Base-by-base conservation (phyloP, 2,113 vertebrate genomes). In the Lagenorhynchus albirostris region DNA sequence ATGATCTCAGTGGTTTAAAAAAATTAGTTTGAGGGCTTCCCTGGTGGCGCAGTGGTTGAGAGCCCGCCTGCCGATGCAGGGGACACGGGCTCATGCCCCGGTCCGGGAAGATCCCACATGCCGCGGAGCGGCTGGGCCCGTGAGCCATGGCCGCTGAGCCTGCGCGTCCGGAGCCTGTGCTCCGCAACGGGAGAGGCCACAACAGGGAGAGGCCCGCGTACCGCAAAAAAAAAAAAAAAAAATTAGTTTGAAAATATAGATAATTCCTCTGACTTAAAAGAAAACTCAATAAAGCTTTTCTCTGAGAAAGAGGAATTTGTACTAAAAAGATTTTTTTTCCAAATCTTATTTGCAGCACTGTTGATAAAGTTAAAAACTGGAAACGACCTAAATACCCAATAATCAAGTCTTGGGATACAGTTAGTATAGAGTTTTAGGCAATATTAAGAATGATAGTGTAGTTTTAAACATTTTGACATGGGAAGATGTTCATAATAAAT, bases 401-500 rank as follows among this genome's bases (percentile, higher is more conserved):
- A 82, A 85, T 67, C 65, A 94, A 89, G 13, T 62, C 87, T 14
- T 67, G 38, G 23, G 33, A 7, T 55, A 58, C 23, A 47, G 4
- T 73, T 41, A 53, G 21, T 50, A 86, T 4, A 63, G 10, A 26
- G 17, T 73, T 74, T 93, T 63, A 33, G 25, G 4, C 11, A 68
- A 47, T 36, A 91, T 55, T 88, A 67, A 93, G 73, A 85, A 71
- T n/a, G 33, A 65, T 74, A 92, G 15, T 71, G 0, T 17, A 62
- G 20, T 87, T 96, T 89, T 62, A 82, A 89, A 38, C n/a, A 50
- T 68, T 93, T 92, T 80, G 38, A 79, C 20, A 86, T 8, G 33
- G 58, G 18, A 55, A 95, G 87, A 93, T 44, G 12, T 95, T 96
- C 55, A 79, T 1, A 83, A 68, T 67, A 77, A 86, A 83, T 23